A percentile compares a stretch with the other conserved stretches of the same genome.
phyloP scores from a whole-genome alignment of 2,113 vertebrate genomes.

The Diphyllodes magnificus region DNA sequence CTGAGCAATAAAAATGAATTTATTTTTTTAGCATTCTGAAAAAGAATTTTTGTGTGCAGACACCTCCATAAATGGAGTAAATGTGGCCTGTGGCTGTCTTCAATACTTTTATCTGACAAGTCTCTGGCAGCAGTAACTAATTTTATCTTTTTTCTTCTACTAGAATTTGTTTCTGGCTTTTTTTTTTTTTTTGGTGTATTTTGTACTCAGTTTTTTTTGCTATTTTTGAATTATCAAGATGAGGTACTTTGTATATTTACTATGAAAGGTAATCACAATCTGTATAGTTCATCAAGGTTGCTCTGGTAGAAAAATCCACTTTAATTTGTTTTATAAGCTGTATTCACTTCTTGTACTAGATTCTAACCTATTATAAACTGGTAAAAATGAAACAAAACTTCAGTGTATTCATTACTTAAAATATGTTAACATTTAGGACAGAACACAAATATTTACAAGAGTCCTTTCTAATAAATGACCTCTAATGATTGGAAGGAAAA shows the following conservation, averaged over 20 bases:
- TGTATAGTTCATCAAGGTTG: background rate
- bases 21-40: background rate
- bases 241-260: background rate
- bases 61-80: background rate
- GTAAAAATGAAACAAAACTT: background rate
- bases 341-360: background rate
- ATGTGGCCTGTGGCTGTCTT: background rate
- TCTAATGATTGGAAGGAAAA: background rate
- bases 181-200: background rate
- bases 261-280: background rate
- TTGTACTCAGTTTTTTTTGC: background rate
- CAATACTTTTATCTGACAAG: background rate
- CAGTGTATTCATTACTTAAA: background rate
- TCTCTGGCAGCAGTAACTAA: background rate
- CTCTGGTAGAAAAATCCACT: background rate
- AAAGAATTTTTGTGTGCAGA: background rate
- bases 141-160: background rate
- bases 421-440: background rate
- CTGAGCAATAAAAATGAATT: background rate
- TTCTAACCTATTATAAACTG: background rate
- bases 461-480: background rate
- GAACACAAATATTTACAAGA: background rate
- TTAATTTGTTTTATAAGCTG: background rate
- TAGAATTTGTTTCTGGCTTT: background rate
- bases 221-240: background rate